Conservation (phyloP, 2,797 vertebrate genomes). For the Sebastiscus tertius region DNA sequence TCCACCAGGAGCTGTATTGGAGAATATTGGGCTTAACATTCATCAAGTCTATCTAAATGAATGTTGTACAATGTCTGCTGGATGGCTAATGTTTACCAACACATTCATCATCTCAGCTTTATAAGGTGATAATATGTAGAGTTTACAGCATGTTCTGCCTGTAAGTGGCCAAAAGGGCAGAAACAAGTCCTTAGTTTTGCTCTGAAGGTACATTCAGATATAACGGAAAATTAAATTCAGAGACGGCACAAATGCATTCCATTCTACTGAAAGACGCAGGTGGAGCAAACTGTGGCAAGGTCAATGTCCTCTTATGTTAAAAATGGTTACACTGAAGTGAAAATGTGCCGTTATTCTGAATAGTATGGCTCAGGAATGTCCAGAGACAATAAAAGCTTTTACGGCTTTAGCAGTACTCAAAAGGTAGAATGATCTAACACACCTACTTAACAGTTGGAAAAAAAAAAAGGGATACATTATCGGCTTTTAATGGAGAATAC, state of each 20-base stretch:
- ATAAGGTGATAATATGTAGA: neutral
- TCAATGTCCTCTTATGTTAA: neutral
- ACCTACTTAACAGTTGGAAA: slow-evolving; percentile 8
- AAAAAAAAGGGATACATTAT: slow-evolving; percentile 10
- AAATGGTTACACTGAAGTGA: neutral
- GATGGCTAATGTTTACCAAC: neutral
- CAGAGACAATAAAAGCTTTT: slow-evolving; percentile 14
- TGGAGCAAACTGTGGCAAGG: neutral
- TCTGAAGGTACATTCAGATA: neutral
- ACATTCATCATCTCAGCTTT: neutral
- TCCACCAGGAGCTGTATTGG: neutral
- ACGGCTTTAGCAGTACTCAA: neutral
- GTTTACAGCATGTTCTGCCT: neutral
- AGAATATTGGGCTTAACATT: neutral
- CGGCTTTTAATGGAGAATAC: slow-evolving; percentile 33
- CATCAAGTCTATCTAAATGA: neutral
- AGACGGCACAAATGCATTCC: neutral
- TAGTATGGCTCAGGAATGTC: neutral
- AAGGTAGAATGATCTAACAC: slow-evolving; percentile 10
- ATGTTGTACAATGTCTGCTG: neutral
- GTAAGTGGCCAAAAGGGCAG: neutral
- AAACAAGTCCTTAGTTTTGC: neutral
- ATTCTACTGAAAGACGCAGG: neutral
- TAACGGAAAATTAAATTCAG: neutral
- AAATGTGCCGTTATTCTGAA: neutral